phyloP scores from a whole-genome alignment of 2,113 vertebrate genomes.

The Penelope pileata region DNA sequence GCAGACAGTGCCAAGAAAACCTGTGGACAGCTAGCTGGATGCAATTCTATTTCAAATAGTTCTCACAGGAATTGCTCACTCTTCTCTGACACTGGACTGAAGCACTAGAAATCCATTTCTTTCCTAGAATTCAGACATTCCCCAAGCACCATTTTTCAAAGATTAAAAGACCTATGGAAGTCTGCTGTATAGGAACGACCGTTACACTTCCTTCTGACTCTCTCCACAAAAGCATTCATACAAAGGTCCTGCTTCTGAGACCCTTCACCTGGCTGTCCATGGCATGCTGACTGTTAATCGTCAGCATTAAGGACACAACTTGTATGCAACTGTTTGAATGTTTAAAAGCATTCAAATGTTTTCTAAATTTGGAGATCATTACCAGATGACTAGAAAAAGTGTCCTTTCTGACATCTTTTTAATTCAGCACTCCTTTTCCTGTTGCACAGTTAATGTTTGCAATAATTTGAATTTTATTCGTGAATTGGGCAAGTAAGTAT shows the following conservation, averaged over 20 bases:
- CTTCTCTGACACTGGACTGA: background rate
- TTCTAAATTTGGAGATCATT: background rate
- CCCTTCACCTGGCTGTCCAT: background rate
- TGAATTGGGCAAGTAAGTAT: background rate
- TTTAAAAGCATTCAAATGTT: background rate
- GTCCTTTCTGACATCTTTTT: background rate
- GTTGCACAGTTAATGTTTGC: background rate
- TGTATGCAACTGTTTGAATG: background rate
- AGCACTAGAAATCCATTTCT: background rate
- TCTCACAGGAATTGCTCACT: background rate
- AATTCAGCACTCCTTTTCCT: background rate
- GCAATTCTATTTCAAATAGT: constrained; percentile 2
- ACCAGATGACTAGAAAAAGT: background rate
- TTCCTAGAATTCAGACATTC: background rate
- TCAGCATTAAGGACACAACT: background rate
- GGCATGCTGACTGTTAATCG: background rate
- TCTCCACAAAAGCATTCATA: background rate
- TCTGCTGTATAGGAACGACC: background rate
- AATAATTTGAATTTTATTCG: background rate
- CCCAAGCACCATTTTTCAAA: background rate
- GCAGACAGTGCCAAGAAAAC: constrained; percentile 46
- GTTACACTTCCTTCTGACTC: background rate
- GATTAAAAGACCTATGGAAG: background rate
- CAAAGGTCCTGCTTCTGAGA: background rate
- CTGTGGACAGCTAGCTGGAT: constrained; percentile 41